Evolutionary conservation across 2,888 invertebrate genomes (phyloP).

Genomic region (Nesidiocoris tenuis): DNA sequence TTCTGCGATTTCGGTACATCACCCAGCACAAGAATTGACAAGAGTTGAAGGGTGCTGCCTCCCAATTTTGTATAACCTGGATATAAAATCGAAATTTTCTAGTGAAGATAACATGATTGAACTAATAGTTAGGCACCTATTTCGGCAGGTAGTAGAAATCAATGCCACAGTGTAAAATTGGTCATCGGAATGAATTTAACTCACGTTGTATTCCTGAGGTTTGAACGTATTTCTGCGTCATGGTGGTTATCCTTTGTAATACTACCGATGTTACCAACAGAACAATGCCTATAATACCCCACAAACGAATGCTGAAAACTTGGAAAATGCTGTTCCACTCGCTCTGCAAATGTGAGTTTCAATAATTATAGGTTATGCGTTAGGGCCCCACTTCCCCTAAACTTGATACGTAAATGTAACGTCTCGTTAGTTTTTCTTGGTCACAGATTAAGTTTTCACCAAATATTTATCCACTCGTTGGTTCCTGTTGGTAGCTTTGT

Average conservation of each 20-base stretch:
- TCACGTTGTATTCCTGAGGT: constrained; percentile 15
- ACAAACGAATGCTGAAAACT: constrained; percentile 24
- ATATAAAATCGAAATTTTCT: too few species aligned
- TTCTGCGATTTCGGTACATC: constrained; percentile 23
- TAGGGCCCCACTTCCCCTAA: too few species aligned
- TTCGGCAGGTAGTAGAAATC: too few species aligned
- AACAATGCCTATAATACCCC: constrained; percentile 23
- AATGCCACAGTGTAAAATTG: background rate
- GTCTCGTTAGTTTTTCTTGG: too few species aligned
- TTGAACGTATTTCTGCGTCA: constrained; percentile 5
- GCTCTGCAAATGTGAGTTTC: constrained; percentile 1
- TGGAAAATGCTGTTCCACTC: constrained; percentile 44
- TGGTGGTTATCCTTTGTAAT: constrained; percentile 36
- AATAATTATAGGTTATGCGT: too few species aligned
- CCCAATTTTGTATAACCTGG: constrained; percentile 39
- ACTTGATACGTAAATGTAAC: too few species aligned
- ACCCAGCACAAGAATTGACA: constrained; percentile 39
- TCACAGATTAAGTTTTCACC: too few species aligned
- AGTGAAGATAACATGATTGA: too few species aligned
- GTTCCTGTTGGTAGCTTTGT: too few species aligned
- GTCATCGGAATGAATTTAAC: too few species aligned
- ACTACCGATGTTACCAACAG: constrained; percentile 20
- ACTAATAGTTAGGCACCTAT: too few species aligned
- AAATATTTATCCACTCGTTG: too few species aligned
- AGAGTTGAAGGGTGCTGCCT: constrained; percentile 36